phyloP scores from a whole-genome alignment of 2,888 invertebrate species.

The Pseudococcus longispinus region DNA sequence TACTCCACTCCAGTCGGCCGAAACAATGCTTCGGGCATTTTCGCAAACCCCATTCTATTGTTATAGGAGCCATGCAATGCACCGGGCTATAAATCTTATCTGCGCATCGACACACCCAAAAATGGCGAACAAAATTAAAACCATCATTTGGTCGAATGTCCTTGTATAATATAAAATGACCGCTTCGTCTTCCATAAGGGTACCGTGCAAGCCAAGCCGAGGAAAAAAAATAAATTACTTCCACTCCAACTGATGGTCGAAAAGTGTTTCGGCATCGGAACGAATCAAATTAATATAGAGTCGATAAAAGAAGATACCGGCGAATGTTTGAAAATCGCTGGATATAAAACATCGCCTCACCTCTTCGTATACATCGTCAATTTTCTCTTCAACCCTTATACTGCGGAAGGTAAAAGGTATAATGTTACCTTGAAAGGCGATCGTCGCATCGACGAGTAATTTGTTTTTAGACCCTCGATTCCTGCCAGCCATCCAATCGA shows the following conservation, averaged over 20 bases:
- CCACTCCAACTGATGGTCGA: background rate
- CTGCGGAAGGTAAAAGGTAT: background rate
- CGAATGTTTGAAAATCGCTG: background rate
- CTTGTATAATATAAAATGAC: background rate
- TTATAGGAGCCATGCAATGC: background rate
- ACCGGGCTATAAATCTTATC: background rate
- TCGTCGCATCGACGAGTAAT: background rate
- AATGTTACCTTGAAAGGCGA: background rate
- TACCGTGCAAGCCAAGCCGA: too few species aligned
- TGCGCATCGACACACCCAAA: background rate
- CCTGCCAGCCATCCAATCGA: background rate
- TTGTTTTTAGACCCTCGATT: constrained; percentile 11
- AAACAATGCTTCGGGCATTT: background rate
- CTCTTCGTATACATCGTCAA: background rate
- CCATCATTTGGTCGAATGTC: background rate
- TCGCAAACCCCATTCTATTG: background rate
- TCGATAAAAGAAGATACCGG: background rate
- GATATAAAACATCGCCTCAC: background rate
- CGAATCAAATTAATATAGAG: background rate
- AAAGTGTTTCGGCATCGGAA: background rate
- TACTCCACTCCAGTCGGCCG: background rate
- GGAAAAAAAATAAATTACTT: background rate
- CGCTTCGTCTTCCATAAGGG: background rate
- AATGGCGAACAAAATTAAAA: constrained; percentile 1
- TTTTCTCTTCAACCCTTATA: background rate